Evolutionary conservation across 2,888 invertebrate genomes (phyloP).

Genomic region (Boloria euphrosyne): DNA sequence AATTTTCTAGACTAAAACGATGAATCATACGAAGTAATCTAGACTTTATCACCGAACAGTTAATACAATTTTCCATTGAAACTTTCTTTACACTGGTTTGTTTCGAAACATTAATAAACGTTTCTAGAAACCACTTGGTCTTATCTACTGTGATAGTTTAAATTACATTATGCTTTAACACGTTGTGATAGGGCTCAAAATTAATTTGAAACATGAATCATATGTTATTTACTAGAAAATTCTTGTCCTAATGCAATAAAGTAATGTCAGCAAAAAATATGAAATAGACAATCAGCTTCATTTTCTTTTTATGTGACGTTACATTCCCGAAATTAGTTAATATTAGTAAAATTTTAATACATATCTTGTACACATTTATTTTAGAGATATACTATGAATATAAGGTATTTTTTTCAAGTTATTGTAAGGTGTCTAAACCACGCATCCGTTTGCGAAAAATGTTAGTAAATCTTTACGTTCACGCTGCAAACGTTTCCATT

Average conservation of each 20-base stretch:
- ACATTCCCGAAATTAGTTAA: no score
- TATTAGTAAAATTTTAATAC: no score
- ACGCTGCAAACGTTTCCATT: no score
- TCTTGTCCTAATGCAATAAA: constrained; percentile 21
- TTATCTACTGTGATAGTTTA: constrained; percentile 4
- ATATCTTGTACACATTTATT: no score
- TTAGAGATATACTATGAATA: no score
- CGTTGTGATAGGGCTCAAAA: not conserved
- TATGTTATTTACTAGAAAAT: constrained; percentile 25
- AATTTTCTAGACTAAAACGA: constrained; percentile 53
- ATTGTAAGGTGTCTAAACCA: no score
- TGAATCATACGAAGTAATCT: constrained; percentile 30
- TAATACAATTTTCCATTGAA: constrained; percentile 29
- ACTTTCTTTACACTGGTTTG: constrained; percentile 30
- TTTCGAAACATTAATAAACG: constrained; percentile 39
- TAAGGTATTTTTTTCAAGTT: no score
- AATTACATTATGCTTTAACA: not conserved
- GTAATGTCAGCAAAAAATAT: constrained; percentile 31
- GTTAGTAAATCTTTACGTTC: no score
- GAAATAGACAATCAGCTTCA: not conserved
- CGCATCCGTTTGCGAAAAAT: no score
- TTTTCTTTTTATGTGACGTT: not conserved
- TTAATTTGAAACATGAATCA: constrained; percentile 1
- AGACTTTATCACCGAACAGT: constrained; percentile 5
- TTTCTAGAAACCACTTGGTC: constrained; percentile 31